These are phyloP conservation scores for Apus apus DNA, from an alignment of 2,113 vertebrate species.

Conservation along the genomic window DNA sequence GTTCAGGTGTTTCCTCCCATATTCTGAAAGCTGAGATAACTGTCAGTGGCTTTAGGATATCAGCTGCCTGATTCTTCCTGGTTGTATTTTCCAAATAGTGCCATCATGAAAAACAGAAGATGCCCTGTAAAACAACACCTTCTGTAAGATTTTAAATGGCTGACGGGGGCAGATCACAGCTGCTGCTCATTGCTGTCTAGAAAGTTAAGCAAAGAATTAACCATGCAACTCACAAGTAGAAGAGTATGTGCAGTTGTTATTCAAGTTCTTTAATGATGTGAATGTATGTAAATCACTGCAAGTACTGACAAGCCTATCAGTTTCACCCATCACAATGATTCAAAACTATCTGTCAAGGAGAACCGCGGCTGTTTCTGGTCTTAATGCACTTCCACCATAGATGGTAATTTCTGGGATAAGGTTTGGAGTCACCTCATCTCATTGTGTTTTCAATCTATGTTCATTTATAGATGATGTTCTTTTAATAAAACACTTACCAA, in stretches of 20 bases:
- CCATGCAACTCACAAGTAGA: background rate
- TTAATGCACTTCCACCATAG: background rate
- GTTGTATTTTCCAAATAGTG: background rate
- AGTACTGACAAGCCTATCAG: background rate
- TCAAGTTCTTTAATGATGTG: background rate
- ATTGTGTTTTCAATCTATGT: background rate
- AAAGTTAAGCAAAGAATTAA: background rate
- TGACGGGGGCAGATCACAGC: background rate
- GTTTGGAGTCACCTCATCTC: background rate
- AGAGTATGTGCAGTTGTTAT: rapidly evolving
- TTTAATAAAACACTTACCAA: background rate
- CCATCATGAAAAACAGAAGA: background rate
- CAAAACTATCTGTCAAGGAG: background rate
- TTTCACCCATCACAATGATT: background rate
- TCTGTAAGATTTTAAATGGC: background rate
- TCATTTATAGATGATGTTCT: rapidly evolving
- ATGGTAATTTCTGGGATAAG: background rate
- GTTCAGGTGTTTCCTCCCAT: background rate
- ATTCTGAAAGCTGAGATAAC: background rate
- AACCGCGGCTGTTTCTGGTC: background rate
- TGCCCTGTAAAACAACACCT: background rate
- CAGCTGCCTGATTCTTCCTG: background rate
- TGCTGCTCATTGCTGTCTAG: background rate
- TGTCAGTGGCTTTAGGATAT: background rate
- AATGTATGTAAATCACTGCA: background rate